phyloP scores from a whole-genome alignment of 2,113 vertebrate genomes.

The Campylomormyrus tamandua region DNA sequence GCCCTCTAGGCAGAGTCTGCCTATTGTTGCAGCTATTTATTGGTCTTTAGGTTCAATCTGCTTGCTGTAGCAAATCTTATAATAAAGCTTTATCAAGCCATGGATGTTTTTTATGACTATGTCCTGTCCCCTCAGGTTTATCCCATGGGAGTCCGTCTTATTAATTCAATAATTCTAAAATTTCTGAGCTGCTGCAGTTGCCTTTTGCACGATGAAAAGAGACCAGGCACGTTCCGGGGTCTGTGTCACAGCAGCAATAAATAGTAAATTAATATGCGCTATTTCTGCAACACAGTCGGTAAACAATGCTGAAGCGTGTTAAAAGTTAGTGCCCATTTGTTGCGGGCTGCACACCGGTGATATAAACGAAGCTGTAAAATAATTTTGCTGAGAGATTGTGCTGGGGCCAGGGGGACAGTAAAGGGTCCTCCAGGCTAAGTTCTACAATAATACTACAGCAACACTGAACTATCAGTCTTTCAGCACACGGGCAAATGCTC shows the following conservation, averaged over 20 bases:
- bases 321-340: constrained; percentile 18
- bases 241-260: not conserved
- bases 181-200: not conserved
- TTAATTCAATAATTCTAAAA: constrained; percentile 3
- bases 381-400: constrained; percentile 10
- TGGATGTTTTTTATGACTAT: not conserved
- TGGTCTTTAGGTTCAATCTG: not conserved
- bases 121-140: not conserved
- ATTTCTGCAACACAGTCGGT: not conserved
- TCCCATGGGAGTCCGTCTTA: not conserved
- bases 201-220: not conserved
- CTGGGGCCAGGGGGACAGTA: not conserved
- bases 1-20: not conserved
- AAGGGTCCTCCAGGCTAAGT: not conserved
- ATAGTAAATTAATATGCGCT: not conserved
- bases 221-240: not conserved
- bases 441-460: not conserved
- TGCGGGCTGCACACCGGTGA: not conserved
- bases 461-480: not conserved
- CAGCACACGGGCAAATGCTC: not conserved
- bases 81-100: constrained; percentile 4
- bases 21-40: not conserved
- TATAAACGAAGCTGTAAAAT: not conserved
- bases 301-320: not conserved
- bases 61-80: not conserved